Evolutionary conservation across 1,140 invertebrate species (phyloP).

Genomic region (Hesperophylax magnus): DNA sequence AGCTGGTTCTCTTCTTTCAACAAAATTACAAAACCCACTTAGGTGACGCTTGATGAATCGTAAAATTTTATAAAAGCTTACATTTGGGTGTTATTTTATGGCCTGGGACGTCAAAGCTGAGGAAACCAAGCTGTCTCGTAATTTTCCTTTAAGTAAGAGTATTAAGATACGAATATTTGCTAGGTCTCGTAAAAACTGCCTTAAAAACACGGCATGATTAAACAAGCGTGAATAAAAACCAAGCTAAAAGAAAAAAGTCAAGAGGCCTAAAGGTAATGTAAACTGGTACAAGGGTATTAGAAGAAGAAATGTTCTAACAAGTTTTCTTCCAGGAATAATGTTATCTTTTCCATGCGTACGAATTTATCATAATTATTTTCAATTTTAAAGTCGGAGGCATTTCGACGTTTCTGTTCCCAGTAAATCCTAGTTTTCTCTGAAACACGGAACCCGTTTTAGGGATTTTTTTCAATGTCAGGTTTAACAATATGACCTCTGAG

Average conservation of each 20-base stretch:
- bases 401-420: background rate
- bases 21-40: too few species aligned
- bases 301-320: background rate
- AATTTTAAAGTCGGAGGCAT: background rate
- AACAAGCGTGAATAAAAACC: slow-evolving; percentile 3
- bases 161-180: background rate
- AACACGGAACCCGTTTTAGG: too few species aligned
- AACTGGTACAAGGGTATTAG: slow-evolving; percentile 9
- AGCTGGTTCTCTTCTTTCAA: too few species aligned
- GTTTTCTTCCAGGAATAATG: background rate
- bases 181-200: slow-evolving; percentile 7
- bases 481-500: too few species aligned
- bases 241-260: slow-evolving; percentile 8
- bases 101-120: background rate
- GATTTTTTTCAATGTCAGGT: too few species aligned
- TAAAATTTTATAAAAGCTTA: too few species aligned
- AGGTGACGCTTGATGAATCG: too few species aligned
- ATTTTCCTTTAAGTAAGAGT: background rate
- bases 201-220: slow-evolving; percentile 21
- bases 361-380: slow-evolving; percentile 20
- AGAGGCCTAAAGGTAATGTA: slow-evolving; percentile 1
- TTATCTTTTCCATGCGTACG: slow-evolving; percentile 3
- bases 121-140: slow-evolving; percentile 15
- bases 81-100: slow-evolving; percentile 10
- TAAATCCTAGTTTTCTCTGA: background rate